A percentile compares a stretch with the other conserved stretches of the same genome.
These are phyloP conservation scores for Lepus americanus DNA, from an alignment of 2,113 vertebrate genomes.

Conservation along the genomic window DNA sequence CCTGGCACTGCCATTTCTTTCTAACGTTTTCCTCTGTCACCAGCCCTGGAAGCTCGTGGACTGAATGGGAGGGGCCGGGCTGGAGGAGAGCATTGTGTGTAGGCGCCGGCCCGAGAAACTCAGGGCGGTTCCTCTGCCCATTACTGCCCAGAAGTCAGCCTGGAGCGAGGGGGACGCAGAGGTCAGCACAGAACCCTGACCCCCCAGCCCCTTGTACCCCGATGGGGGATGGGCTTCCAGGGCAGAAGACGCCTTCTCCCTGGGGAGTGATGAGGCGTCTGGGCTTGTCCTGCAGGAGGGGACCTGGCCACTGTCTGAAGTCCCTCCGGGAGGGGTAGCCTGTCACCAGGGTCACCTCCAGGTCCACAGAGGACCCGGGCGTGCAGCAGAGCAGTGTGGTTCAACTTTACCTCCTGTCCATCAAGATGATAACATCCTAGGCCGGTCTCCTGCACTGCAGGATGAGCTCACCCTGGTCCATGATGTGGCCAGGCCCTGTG, in stretches of 20 bases:
- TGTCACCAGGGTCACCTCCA: not conserved
- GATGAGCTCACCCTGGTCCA: not conserved
- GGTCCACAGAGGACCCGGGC: accelerated
- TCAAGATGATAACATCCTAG: accelerated
- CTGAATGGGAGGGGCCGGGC: not conserved
- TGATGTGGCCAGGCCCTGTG: accelerated
- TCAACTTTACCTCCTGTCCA: not conserved
- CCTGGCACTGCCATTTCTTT: not conserved
- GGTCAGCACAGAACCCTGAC: not conserved
- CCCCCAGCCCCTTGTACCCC: accelerated
- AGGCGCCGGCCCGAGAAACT: accelerated
- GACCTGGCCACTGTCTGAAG: accelerated
- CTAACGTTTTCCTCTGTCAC: not conserved
- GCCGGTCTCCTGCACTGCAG: accelerated
- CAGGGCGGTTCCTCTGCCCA: accelerated
- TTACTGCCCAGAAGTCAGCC: not conserved
- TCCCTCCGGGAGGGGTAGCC: accelerated
- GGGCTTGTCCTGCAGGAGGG: not conserved
- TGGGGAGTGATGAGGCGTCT: accelerated
- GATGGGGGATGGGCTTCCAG: accelerated
- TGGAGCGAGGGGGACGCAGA: not conserved
- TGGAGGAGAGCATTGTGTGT: not conserved
- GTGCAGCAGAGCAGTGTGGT: not conserved
- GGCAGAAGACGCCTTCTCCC: not conserved
- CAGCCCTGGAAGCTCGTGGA: not conserved